Base-by-base conservation (phyloP, 1,140 invertebrate genomes). In the Nasonia longicornis region DNA sequence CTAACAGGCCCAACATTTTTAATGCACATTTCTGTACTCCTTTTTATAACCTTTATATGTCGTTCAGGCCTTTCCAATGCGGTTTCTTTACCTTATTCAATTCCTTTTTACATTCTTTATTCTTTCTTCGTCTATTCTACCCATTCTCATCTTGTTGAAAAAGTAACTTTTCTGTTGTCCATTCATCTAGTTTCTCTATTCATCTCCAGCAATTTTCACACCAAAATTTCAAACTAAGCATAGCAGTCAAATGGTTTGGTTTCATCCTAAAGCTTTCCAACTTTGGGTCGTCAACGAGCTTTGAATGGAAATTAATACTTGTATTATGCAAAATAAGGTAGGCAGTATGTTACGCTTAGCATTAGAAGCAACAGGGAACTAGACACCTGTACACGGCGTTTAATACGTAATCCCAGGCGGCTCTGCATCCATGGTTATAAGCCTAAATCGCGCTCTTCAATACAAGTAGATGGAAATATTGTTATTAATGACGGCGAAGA, bases 381-480 rank as follows among this genome's bases (percentile, higher is more conserved):
- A 71, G 69, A 42, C 35, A 71, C 6, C 69, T 71, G 31, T 35
- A 45, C 16, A 11, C 71, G 16, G 16, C 20, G 42, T 73, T 73
- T 73, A 73, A 48, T 73, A 7, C 20, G 8, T 73, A 73, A 73
- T 73, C 71, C 71, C 20, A 29, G 6, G n/a, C 52, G 42, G 71
- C 42, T 73, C 48, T 3, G 12, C 3, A 48, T 48, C 7, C 42
- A 26, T 22, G 42, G 16, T 8, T 73, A 10, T 48, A 71, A 20
- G 20, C 42, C 42, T n/a, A 48, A 38, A 73, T 45, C 42, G 6
- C 42, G n/a, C 22, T 73, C 71, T 73, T 73, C 42, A 20, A 73
- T 73, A 73, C n/a, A 48, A 73, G 22, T 14, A 73, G 71, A 73
- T 73, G n/a, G 42, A 26, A 73, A 73, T 73, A 73, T 73, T 42